Evolutionary conservation across 2,113 vertebrate genomes (phyloP).

Genomic region (Tetrax tetrax): DNA sequence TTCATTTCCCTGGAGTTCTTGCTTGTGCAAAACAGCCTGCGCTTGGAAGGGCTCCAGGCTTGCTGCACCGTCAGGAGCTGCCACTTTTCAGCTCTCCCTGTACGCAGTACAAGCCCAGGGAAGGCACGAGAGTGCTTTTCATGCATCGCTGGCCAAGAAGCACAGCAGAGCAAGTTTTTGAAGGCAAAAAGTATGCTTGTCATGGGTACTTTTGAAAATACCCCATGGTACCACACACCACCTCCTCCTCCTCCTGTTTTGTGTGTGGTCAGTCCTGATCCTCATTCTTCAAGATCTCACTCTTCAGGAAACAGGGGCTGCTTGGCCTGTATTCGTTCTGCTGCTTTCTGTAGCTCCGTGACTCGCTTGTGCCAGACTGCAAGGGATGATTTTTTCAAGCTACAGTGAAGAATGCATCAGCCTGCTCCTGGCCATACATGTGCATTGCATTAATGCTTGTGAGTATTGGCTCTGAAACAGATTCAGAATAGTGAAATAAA

Average conservation of each 20-base stretch:
- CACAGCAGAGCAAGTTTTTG: neutral
- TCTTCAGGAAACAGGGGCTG: neutral
- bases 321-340: neutral
- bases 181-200: neutral
- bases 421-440: neutral
- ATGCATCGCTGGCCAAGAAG: neutral
- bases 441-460: neutral
- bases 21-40: neutral
- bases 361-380: neutral
- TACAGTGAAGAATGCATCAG: neutral
- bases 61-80: neutral
- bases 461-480: neutral
- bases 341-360: neutral
- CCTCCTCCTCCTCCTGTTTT: neutral
- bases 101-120: neutral
- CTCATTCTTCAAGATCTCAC: neutral
- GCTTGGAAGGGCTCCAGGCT: neutral
- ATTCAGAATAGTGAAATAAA: neutral
- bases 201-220: neutral
- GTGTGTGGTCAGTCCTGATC: neutral
- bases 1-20: neutral
- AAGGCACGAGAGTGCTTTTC: neutral
- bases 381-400: neutral
- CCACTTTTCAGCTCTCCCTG: neutral
- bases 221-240: neutral